Evolutionary conservation across 2,113 vertebrate species (phyloP), one percentile per base, ranked within the genome.

Genomic region (Holacanthus passer): DNA sequence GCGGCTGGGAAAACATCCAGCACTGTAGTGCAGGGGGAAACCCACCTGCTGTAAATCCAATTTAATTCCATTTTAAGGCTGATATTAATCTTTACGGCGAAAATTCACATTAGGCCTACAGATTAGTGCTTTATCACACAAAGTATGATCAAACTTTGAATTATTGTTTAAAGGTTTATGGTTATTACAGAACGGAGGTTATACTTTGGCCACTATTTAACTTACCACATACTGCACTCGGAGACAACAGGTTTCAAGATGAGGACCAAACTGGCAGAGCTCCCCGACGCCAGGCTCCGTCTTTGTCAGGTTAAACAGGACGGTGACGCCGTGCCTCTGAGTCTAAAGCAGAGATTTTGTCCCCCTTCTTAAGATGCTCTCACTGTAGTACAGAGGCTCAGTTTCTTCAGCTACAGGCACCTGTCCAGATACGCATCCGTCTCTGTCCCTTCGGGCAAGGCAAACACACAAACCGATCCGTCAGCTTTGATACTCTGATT

Each of bases 401-500:
- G 77, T 88, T 84, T 83, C 85, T 79, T 65, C 60, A 29, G 89
- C 73, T 69, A 68, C 84, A 80, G 82, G 87, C 85, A 52, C 74
- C 52, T 32, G 84, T 80, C 88, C 88, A 88, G 71, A 86, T 78
- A 67, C 60, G 81, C 80, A 67, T 78, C 70, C 77, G 9, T 47
- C 59, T n/a, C 77, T 52, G 90, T 88, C 91, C 87, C 93, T 83
- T 55, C 9, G 48, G 88, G 88, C 84, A 59, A 87, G 32, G 74
- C 83, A 77, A 83, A 84, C 86, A 78, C 88, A 85, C 88, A 84
- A 90, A 87, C 88, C 14, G 77, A 87, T 87, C 93, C 72, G 91
- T 93, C 93, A 89, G 81, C 88, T 91, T 81, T 80, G 83, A 91
- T 94, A 72, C 85, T 73, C 78, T 84, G 84, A 88, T 84, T 88